Conservation (phyloP, 2,888 invertebrate genomes). For the Noctua janthina region DNA sequence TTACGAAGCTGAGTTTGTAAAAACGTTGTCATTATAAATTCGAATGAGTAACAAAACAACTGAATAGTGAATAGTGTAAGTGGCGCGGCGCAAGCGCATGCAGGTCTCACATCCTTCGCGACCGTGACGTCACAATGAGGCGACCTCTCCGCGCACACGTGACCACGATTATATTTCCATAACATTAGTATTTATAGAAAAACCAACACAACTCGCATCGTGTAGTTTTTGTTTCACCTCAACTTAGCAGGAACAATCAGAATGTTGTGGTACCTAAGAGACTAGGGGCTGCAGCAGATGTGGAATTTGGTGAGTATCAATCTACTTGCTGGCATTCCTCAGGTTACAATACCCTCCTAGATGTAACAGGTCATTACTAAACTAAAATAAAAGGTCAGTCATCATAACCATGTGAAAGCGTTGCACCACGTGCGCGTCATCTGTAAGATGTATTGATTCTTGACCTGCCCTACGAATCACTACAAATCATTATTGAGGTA, state of each 20-base stretch:
- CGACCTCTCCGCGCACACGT: slow-evolving; percentile 44
- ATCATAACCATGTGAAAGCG: neutral
- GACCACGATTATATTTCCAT: slow-evolving; percentile 47
- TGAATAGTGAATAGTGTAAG: neutral
- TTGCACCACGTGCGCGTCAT: neutral
- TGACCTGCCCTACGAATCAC: neutral
- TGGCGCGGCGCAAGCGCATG: slow-evolving; percentile 20
- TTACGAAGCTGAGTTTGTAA: neutral
- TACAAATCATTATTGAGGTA: no score
- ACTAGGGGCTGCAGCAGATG: neutral
- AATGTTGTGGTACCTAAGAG: neutral
- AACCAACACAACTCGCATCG: slow-evolving; percentile 1
- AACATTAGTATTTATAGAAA: slow-evolving; percentile 36
- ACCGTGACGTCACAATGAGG: slow-evolving; percentile 42
- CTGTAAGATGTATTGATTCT: neutral
- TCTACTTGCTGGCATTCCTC: no score
- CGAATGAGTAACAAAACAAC: neutral
- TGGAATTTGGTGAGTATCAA: neutral
- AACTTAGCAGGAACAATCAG: neutral
- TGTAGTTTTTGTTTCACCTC: neutral
- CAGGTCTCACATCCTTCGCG: slow-evolving; percentile 35
- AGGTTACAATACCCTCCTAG: neutral
- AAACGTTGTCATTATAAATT: neutral
- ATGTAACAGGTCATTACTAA: neutral
- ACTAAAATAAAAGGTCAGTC: neutral